Evolutionary conservation across 2,888 invertebrate species (phyloP), one percentile per base, ranked within the genome.

Genomic region (Crossocerus cetratus): DNA sequence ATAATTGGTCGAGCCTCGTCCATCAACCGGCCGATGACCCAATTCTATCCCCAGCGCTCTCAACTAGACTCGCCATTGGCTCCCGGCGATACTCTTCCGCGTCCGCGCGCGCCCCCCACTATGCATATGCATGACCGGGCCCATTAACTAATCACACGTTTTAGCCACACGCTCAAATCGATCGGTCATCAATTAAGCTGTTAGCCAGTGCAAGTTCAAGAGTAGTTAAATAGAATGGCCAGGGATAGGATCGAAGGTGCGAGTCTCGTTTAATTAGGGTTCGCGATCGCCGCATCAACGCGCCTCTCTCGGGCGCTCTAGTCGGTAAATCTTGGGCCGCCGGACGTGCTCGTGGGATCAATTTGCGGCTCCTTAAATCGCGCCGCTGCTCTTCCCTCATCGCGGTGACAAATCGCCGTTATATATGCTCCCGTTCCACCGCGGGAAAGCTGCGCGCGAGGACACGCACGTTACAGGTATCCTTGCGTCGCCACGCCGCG

Each of bases 361-460:
- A 80, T 78, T 72, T 71, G 61, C 62, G 62, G 73, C 49, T 72
- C 61, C 67, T 81, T 80, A 76, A 81, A 81, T 77, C 76, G 74
- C 65, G 68, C 72, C 65, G 69, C 32, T 4, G 32, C 32, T 32
- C 32, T 32, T 32, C 8, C 76, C 70, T 67, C 56, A 53, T 43
- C 54, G 57, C 69, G 70, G 66, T 75, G 81, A 81, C 80, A 72
- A 77, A 77, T 72, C 78, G 71, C 63, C 58, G 68, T 76, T 76
- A 77, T 76, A 74, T 74, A 76, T 64, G 77, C 74, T 69, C 72
- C 69, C 55, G 71, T 77, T 78, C 65, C 59, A 32, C 60, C 43
- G 21, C 22, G 49, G 18, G 56, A 42, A 58, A 54, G 13, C 11
- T 14, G 32, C 18, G 53, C 22, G 55, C 23, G n/a, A 55, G 43